phyloP scores from a whole-genome alignment of 2,888 invertebrate species.

The Hypselothyrea guttata region DNA sequence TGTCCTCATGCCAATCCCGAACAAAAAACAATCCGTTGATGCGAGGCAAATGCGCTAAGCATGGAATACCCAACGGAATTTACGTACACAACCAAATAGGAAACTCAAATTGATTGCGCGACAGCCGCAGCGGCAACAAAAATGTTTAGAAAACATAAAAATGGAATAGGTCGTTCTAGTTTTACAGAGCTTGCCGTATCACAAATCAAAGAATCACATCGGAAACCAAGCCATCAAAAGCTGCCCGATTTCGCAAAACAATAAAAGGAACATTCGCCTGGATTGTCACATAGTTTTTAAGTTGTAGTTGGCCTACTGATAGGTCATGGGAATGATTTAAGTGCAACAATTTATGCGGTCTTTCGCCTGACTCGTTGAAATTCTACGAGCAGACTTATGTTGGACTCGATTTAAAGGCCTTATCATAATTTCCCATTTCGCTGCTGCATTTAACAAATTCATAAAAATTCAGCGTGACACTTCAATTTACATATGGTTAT shows the following conservation, averaged over 20 bases:
- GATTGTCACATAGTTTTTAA: slow-evolving; percentile 43
- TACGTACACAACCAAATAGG: slow-evolving; percentile 24
- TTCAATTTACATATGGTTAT: slow-evolving; percentile 19
- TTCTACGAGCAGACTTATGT: background rate
- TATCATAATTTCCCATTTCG: slow-evolving; percentile 6
- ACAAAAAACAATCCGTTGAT: slow-evolving; percentile 7
- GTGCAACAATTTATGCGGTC: slow-evolving; percentile 15
- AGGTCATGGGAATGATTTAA: slow-evolving; percentile 39
- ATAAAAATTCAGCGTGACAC: slow-evolving; percentile 7
- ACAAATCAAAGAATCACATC: too few relatives aligned
- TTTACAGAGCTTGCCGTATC: slow-evolving; percentile 37
- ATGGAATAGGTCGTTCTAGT: slow-evolving; percentile 19
- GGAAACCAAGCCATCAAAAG: background rate
- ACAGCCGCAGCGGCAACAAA: too few relatives aligned
- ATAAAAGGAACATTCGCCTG: slow-evolving; percentile 53
- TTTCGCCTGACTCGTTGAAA: background rate
- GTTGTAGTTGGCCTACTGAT: too few relatives aligned
- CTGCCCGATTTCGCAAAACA: slow-evolving; percentile 22
- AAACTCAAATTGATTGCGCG: slow-evolving; percentile 32
- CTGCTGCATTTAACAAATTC: slow-evolving; percentile 18
- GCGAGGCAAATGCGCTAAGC: slow-evolving; percentile 19
- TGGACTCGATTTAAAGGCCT: slow-evolving; percentile 11
- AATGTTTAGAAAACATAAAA: slow-evolving; percentile 37
- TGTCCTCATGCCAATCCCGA: too few relatives aligned
- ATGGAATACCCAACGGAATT: slow-evolving; percentile 11